A percentile compares a stretch with the other conserved stretches of the same genome.
phyloP scores from a whole-genome alignment of 1,140 invertebrate species.

The Macrosteles quadrilineatus region DNA sequence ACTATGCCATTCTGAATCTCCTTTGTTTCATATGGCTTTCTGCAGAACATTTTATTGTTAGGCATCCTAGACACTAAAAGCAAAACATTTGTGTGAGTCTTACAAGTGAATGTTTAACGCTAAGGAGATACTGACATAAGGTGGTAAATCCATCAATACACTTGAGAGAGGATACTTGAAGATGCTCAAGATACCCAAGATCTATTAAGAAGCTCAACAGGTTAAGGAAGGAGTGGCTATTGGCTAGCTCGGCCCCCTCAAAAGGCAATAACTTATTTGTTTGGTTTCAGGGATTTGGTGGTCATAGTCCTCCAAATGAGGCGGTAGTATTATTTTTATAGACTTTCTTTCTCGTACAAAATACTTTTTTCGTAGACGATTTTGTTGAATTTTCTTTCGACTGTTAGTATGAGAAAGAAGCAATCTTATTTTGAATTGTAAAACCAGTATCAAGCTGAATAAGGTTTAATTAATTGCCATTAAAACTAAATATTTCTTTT shows the following conservation, averaged over 20 bases:
- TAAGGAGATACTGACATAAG: no score
- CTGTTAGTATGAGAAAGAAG: constrained; percentile 34
- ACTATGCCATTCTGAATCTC: no score
- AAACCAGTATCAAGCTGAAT: constrained; percentile 31
- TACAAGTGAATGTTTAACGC: no score
- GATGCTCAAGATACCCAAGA: no score
- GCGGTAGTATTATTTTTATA: constrained; percentile 54
- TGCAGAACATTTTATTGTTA: no score
- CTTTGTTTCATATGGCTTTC: no score
- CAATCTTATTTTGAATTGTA: constrained; percentile 15
- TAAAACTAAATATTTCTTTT: background rate
- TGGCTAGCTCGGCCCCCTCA: background rate
- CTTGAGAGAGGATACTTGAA: no score
- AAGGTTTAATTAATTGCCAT: background rate
- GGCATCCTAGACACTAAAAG: no score
- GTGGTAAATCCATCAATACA: no score
- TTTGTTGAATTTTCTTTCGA: constrained; percentile 27
- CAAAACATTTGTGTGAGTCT: no score
- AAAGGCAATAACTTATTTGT: constrained; percentile 39
- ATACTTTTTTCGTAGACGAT: constrained; percentile 38
- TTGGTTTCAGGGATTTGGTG: constrained; percentile 63
- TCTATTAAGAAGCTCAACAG: no score
- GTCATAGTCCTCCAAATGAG: constrained; percentile 63
- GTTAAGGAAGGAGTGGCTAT: no score
- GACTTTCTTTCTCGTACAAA: constrained; percentile 49